Evolutionary conservation across 2,113 vertebrate species (phyloP), one percentile per base, ranked within the genome.

Genomic region (Corydoras sp.): DNA sequence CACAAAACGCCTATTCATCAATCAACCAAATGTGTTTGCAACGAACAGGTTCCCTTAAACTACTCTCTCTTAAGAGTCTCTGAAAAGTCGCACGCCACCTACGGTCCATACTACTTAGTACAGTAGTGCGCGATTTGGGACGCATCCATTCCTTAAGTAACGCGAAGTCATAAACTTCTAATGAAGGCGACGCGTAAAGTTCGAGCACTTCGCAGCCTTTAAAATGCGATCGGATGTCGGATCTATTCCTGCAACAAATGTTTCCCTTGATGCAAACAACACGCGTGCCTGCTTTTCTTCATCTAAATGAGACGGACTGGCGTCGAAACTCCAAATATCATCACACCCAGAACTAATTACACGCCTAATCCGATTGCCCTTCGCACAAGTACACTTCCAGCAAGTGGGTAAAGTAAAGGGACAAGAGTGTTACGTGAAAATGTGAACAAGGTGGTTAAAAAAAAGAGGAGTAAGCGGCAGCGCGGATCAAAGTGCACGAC

Each of bases 401-500:
- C 2, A 14, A 2, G 9, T 4, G 31, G 10, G 10, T 4, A 35
- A 48, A 29, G 7, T 8, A 56, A 61, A 51, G 4, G 6, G 13
- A 1, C 6, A 5, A 0, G 5, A 3, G 30, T 54, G 62, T 30
- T 15, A 11, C 53, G 7, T 0, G 35, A 0, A 43, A 43, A 43
- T 43, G 35, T 43, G 35, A 43, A 43, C 35, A 8, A 43, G 35
- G 35, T 4, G 35, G 35, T 43, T n/a, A n/a, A n/a, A n/a, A n/a
- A 43, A 43, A 43, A 4, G 2, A 43, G 35, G 35, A 43, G 7
- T 83, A 75, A n/a, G 65, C 62, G 13, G 51, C 51, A 14, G 54
- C 54, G 85, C 73, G 76, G 88, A 83, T 86, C 87, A 88, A 89
- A 90, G 89, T 88, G 83, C 89, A 88, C 68, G 80, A 9, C 53